phyloP scores from a whole-genome alignment of 37 sponge, comb jelly and placozoan species.

The Ephydatia muelleri region DNA sequence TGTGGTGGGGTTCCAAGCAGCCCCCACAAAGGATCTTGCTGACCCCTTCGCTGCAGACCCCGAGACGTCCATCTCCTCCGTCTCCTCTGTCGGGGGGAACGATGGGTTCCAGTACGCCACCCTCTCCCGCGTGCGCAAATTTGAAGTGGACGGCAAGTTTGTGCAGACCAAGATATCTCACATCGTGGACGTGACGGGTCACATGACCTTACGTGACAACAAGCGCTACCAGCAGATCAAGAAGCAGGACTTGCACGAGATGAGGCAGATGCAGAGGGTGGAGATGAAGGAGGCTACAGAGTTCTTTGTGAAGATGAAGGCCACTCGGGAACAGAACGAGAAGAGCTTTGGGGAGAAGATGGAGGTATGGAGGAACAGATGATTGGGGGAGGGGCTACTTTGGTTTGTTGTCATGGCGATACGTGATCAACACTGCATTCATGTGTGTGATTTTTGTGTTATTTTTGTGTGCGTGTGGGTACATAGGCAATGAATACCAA shows the following conservation, averaged over 20 bases:
- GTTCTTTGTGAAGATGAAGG: conserved; percentile 54
- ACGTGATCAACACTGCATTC: too few relatives aligned
- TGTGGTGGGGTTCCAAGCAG: too few relatives aligned
- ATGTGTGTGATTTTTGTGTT: neutral
- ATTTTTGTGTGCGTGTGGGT: neutral
- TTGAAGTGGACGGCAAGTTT: conserved; percentile 89
- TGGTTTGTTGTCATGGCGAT: too few relatives aligned
- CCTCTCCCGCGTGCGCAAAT: conserved; percentile 78
- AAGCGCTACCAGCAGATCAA: conserved; percentile 77
- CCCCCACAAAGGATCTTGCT: neutral
- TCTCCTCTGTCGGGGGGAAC: neutral
- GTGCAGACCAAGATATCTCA: conserved; percentile 58
- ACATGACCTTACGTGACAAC: conserved; percentile 58
- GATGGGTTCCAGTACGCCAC: conserved; percentile 73
- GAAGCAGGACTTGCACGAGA: conserved; percentile 77
- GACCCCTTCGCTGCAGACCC: neutral
- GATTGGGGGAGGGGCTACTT: neutral
- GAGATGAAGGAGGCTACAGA: conserved; percentile 87
- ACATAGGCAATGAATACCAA: neutral
- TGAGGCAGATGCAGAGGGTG: conserved; percentile 81
- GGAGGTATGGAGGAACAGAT: neutral
- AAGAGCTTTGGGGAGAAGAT: conserved; percentile 20
- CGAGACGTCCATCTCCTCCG: neutral
- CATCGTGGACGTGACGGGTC: conserved; percentile 67
- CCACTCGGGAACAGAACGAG: conserved; percentile 44